These are phyloP conservation scores for Catharus ustulatus DNA, from an alignment of 2,797 vertebrate species.

Conservation along the genomic window DNA sequence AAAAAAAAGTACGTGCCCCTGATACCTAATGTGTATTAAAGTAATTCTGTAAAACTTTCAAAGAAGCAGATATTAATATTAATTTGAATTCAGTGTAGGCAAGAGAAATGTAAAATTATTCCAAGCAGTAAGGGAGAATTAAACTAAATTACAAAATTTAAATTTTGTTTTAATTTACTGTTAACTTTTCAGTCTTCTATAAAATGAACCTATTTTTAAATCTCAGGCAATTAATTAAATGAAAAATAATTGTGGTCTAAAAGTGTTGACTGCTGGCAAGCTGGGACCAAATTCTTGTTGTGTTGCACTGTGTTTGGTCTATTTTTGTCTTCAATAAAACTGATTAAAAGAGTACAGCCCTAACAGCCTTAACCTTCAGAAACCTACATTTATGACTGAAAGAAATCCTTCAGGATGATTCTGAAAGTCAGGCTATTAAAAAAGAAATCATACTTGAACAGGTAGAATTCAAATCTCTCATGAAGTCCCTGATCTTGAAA, in stretches of 20 bases:
- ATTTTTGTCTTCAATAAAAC: background rate
- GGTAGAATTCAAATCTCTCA: background rate
- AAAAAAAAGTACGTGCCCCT: background rate
- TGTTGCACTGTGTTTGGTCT: fast-evolving
- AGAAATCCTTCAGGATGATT: background rate
- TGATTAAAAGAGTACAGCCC: background rate
- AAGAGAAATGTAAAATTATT: background rate
- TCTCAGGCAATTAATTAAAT: background rate
- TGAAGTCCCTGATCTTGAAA: background rate
- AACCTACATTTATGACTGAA: background rate
- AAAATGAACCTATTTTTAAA: background rate
- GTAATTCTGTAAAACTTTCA: background rate
- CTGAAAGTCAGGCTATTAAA: background rate
- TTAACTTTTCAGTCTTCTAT: background rate
- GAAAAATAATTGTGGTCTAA: background rate
- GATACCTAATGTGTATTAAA: background rate
- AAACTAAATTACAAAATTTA: background rate
- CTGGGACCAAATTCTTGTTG: background rate
- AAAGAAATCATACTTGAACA: background rate
- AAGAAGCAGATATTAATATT: background rate
- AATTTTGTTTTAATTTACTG: background rate
- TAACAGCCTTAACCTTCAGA: background rate
- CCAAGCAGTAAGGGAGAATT: background rate
- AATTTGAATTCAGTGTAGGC: background rate
- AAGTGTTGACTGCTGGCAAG: background rate